A percentile compares a stretch with the other conserved stretches of the same genome.
phyloP scores from a whole-genome alignment of 1,140 invertebrate species.

The Drosophila takahashii region DNA sequence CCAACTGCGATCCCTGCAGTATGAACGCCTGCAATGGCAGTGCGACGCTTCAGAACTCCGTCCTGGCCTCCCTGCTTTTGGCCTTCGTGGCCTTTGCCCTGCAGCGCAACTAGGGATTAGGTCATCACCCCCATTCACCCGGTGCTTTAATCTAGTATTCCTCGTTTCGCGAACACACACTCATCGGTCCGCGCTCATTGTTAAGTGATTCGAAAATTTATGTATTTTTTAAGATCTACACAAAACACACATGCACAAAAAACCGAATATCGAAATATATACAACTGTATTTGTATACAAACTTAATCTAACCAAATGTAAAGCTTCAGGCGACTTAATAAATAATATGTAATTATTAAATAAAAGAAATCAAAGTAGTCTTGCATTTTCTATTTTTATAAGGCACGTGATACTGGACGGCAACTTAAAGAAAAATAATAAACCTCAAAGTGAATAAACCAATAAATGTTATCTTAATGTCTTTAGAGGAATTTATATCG shows the following conservation, averaged over 20 bases:
- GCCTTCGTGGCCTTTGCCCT: constrained; percentile 56
- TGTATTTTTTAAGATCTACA: constrained; percentile 33
- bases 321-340: constrained; percentile 56
- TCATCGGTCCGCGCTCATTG: constrained; percentile 21
- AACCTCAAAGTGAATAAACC: neutral
- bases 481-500: neutral
- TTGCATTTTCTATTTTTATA: neutral
- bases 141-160: constrained; percentile 69
- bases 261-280: constrained; percentile 55
- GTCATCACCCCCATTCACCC: constrained; percentile 30
- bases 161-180: constrained; percentile 37
- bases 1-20: constrained; percentile 65
- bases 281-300: constrained; percentile 32
- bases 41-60: constrained; percentile 37
- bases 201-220: constrained; percentile 61
- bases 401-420: neutral
- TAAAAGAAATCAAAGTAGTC: neutral
- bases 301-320: constrained; percentile 61
- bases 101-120: constrained; percentile 45
- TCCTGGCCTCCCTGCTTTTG: constrained; percentile 52
- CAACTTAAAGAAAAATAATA: neutral
- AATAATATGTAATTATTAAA: constrained; percentile 45
- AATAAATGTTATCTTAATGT: neutral
- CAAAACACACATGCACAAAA: constrained; percentile 5
- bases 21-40: constrained; percentile 71